Base-by-base conservation (phyloP, 2,797 vertebrate genomes). In the Paramormyrops hopkinsi region DNA sequence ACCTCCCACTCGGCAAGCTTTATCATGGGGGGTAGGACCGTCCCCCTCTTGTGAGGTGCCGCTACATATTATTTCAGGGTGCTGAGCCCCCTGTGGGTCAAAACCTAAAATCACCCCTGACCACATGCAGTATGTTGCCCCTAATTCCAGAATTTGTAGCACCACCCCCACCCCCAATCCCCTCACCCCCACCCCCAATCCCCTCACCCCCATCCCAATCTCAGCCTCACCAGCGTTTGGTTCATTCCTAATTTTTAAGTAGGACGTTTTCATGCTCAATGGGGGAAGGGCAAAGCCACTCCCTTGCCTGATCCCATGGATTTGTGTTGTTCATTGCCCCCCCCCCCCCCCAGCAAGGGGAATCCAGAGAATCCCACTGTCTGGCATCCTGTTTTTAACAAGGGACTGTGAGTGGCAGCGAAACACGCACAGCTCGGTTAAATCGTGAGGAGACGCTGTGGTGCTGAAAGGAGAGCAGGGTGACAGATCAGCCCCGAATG, bases 401-500 rank as follows among this genome's bases (percentile, higher is more conserved):
- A 85, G 48, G 33, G 11, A 41, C 37, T 44, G 29, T 9, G 37
- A 37, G 11, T 73, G 33, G 29, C 33, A 37, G 14, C 37, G 3
- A 73, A 37, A 37, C 29, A 73, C 69, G 14, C 12, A 33, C 33
- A 0, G 25, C 65, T 73, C 29, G 8, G 12, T 73, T 17, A 33
- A 73, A 73, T 22, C 4, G 2, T 1, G 33, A 6, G 11, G 6
- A 44, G 8, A 19, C 33, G 1, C 14, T 4, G 33, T 76, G 82
- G 46, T 14, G 48, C 48, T 25, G 22, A 6, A 50, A 94, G 91
- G 92, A 93, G 91, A 93, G 93, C 0, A 89, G 91, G 12, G 88
- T 91, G 88, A 37, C 87, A 86, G 92, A 92, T 90, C 92, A 93
- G 12, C 90, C 46, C 90, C 88, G 90, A 29, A 92, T 82, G 88